A percentile compares a stretch with the other conserved stretches of the same genome.
Evolutionary conservation across 2,797 vertebrate genomes (phyloP).

Genomic region (Setipinna tenuifilis): DNA sequence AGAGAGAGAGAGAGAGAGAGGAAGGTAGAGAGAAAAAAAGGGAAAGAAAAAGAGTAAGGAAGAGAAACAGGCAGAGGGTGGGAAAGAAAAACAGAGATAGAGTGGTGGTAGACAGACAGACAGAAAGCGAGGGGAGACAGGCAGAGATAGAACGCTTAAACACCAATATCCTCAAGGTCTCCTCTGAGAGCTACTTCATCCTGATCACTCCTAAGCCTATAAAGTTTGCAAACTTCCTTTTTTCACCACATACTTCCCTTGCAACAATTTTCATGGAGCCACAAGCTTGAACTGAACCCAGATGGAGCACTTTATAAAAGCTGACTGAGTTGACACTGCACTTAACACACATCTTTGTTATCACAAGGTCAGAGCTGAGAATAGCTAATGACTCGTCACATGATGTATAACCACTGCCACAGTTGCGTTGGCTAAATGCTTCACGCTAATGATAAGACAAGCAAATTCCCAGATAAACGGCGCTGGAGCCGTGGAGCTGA

Average conservation of each 20-base stretch:
- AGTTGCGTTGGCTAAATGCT: background rate
- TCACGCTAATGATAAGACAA: background rate
- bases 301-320: background rate
- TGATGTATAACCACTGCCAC: conserved; percentile 2
- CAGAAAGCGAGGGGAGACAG: background rate
- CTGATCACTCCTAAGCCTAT: background rate
- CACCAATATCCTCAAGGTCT: background rate
- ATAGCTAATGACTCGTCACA: background rate
- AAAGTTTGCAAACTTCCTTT: background rate
- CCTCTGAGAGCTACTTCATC: background rate
- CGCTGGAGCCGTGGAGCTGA: background rate
- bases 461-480: background rate
- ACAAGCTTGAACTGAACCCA: background rate
- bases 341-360: background rate
- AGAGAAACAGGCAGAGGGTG: background rate
- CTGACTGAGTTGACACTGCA: background rate
- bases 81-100: too few relatives aligned
- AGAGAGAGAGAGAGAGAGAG: background rate
- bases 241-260: background rate
- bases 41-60: conserved; percentile 3
- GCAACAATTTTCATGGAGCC: background rate
- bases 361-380: background rate
- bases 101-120: too few relatives aligned
- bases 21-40: background rate
- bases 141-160: background rate